Evolutionary conservation across 2,888 invertebrate species (phyloP), one percentile per base, ranked within the genome.

Genomic region (Orgyia antiqua): DNA sequence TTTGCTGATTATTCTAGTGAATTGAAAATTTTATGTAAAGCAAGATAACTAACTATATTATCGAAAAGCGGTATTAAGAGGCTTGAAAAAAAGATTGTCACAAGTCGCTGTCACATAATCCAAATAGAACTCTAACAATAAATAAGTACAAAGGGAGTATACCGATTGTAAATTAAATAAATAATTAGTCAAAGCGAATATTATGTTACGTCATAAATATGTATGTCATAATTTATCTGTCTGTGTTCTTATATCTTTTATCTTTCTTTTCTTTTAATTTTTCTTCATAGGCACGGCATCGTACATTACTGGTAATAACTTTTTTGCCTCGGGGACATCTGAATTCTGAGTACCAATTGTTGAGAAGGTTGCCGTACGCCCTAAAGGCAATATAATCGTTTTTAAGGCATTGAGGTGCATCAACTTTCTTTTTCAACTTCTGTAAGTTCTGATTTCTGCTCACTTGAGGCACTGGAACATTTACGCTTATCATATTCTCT

Each of bases 361-460:
- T 87, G 6, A 92, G 68, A 38, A 90, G 87, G 25, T 78, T 87
- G 17, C 84, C 86, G 57, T 90, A 89, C 6, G 88, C 86, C 44
- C 87, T 84, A 33, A 91, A 79, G 2, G 90, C 88, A 17, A 89
- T 89, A 58, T 88, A 87, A 58, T 92, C 91, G 45, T 89, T 87
- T 40, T 89, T 84, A 26, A 89, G 70, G 56, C 88, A 88, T 34
- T 77, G 64, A 0, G 89, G 88, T 2, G 86, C 68, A 51, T 88
- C 88, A 1, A 88, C 84, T 51, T 76, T 74, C 31, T 63, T 61
- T 33, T 68, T 59, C 36, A 82, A 53, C 2, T 45, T 44, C 15
- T 78, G 74, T 51, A 87, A 68, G 36, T 79, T 72, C 39, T 72
- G 76, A 23, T 68, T 75, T 31, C 69, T 75, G 12, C 69, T 71